Evolutionary conservation across 53 echinoderm and acorn worm genomes (phyloP).

Genomic region (Paracentrotus lividus): DNA sequence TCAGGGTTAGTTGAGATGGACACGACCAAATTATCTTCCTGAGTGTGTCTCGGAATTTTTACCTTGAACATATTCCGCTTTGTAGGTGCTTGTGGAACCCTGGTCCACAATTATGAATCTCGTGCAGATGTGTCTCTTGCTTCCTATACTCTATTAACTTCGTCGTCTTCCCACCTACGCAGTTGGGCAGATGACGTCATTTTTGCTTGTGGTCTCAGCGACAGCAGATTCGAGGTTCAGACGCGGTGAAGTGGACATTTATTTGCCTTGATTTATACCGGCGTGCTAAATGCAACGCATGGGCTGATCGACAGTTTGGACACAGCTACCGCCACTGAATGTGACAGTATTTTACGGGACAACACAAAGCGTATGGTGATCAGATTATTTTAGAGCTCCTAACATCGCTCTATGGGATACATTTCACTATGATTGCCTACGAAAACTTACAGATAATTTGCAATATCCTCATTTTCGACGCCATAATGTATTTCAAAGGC

Average conservation of each 20-base stretch:
- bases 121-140: background rate
- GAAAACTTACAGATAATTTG: background rate
- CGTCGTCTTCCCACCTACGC: background rate
- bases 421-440: slow-evolving; percentile 32
- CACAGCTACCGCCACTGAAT: background rate
- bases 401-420: slow-evolving; percentile 15
- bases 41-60: background rate
- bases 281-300: slow-evolving; percentile 29
- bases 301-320: slow-evolving; percentile 21
- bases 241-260: background rate
- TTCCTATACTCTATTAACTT: background rate
- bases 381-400: background rate
- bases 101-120: background rate
- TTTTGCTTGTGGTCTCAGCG: slow-evolving; percentile 40
- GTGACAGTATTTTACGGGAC: slow-evolving; percentile 2
- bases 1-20: background rate
- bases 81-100: background rate
- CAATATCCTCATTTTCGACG: too few relatives aligned
- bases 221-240: background rate
- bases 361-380: background rate
- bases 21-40: slow-evolving; percentile 15
- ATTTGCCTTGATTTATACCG: slow-evolving; percentile 20
- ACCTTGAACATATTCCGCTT: slow-evolving; percentile 41
- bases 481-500: too few relatives aligned
- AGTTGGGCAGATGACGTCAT: slow-evolving; percentile 24